Evolutionary conservation across 1,140 invertebrate genomes (phyloP), one percentile per base, ranked within the genome.

Genomic region (Eriosoma lanigerum): DNA sequence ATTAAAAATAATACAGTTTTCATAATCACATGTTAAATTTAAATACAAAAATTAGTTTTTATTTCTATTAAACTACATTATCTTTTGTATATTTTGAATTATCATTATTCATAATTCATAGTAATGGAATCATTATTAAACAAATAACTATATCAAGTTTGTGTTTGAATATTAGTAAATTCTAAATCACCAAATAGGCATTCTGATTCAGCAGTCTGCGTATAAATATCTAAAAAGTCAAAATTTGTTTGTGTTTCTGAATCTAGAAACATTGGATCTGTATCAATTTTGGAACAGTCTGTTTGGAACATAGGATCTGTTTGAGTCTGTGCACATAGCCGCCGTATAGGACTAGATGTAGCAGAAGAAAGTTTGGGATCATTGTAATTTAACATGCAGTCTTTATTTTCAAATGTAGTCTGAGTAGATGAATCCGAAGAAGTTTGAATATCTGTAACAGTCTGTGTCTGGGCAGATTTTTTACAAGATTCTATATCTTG

Each of bases 171-270:
- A 46, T 78, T 78, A 0, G 56, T 78, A 46, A 78, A 78, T 58
- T 78, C 75, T 78, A 78, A 60, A 78, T 78, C 75, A 10, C 75
- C 56, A 60, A 78, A 78, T n/a, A 78, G 12, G 26, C 75, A 48
- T 60, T 78, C 75, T 62, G 75, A 78, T 9, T 78, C 75, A 9
- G 56, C 56, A n/a, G 75, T 78, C 17, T 78, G 75, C 26, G 75
- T 78, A 48, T 78, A 62, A 26, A 78, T 78, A 8, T 78, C 56
- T 60, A 78, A 78, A 26, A 26, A 62, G 17, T 78, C 75, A 46
- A 78, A 62, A 78, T 78, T 78, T 19, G 75, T 78, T 48, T 78
- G 75, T 24, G 75, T 78, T 62, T 78, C 75, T 5, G 75, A 78
- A 62, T 78, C 75, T 12, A 78, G 24, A 60, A 78, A 78, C 75